Evolutionary conservation across 2,113 vertebrate species (phyloP).

Genomic region (Brachypteracias leptosomus): DNA sequence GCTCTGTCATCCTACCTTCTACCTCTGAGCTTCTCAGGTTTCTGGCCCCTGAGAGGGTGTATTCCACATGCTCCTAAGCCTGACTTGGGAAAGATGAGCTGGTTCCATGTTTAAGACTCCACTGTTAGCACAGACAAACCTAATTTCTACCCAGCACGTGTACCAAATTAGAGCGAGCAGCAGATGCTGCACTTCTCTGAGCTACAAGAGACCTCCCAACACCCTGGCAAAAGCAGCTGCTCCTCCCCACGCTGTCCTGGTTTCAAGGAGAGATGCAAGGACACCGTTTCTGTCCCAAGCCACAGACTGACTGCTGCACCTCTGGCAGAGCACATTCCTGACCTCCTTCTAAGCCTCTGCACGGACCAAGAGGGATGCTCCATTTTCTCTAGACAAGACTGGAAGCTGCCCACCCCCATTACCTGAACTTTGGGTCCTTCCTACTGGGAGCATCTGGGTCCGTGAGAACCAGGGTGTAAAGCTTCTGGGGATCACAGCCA

Average conservation of each 20-base stretch:
- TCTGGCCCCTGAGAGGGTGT: fast-evolving
- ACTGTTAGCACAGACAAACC: background rate
- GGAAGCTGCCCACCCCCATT: background rate
- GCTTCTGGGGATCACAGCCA: slow-evolving; percentile 82
- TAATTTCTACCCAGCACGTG: background rate
- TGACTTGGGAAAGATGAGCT: background rate
- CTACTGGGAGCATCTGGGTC: slow-evolving; percentile 96
- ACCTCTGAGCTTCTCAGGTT: background rate
- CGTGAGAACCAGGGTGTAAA: slow-evolving; percentile 91
- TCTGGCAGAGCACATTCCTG: fast-evolving
- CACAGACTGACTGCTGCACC: background rate
- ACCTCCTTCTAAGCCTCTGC: background rate
- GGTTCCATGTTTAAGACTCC: background rate
- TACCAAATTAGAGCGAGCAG: background rate
- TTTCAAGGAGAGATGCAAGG: background rate
- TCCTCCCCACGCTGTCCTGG: background rate
- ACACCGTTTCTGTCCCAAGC: background rate
- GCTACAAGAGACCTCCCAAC: background rate
- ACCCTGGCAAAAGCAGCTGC: background rate
- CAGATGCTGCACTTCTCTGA: background rate
- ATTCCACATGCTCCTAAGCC: background rate
- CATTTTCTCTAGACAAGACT: fast-evolving
- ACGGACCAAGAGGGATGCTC: background rate
- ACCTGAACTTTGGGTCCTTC: slow-evolving; percentile 91
- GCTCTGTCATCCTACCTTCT: background rate